Evolutionary conservation across 2,888 invertebrate genomes (phyloP).

Genomic region (Coenonympha arcania): DNA sequence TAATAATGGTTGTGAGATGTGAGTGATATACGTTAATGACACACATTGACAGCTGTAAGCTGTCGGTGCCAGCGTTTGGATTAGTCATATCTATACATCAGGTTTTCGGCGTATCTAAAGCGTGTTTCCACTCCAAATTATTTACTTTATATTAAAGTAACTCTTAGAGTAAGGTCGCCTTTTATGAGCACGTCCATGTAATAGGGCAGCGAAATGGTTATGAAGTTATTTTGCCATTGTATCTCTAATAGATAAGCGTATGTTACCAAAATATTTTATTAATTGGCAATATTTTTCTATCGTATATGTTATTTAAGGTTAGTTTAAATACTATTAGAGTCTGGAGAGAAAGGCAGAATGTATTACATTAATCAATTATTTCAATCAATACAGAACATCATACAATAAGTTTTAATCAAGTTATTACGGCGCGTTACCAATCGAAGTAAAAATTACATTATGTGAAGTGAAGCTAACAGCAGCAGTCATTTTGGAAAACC

Average conservation of each 20-base stretch:
- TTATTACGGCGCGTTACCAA: too few species aligned
- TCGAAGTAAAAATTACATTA: too few species aligned
- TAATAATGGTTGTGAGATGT: too few species aligned
- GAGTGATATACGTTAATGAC: too few species aligned
- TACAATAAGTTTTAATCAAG: too few species aligned
- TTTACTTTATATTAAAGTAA: slow-evolving; percentile 64
- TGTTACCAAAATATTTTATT: slow-evolving; percentile 38
- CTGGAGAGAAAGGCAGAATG: slow-evolving; percentile 27
- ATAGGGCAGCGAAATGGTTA: slow-evolving; percentile 47
- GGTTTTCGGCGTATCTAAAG: neutral
- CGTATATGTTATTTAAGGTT: slow-evolving; percentile 31
- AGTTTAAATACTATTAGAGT: slow-evolving; percentile 25
- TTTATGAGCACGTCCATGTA: slow-evolving; percentile 56
- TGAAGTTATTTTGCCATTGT: slow-evolving; percentile 40
- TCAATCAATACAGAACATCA: too few species aligned
- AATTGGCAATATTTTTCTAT: slow-evolving; percentile 39
- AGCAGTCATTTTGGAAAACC: too few species aligned
- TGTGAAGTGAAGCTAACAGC: too few species aligned
- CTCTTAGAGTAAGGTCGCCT: slow-evolving; percentile 55
- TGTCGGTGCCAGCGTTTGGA: too few species aligned
- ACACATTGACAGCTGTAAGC: too few species aligned
- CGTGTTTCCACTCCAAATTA: slow-evolving; percentile 4
- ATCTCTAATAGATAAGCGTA: slow-evolving; percentile 34
- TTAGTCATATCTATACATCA: neutral
- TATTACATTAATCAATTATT: too few species aligned